Evolutionary conservation across 2,113 vertebrate species (phyloP), one percentile per base, ranked within the genome.

Genomic region (Cephalophus harveyi): DNA sequence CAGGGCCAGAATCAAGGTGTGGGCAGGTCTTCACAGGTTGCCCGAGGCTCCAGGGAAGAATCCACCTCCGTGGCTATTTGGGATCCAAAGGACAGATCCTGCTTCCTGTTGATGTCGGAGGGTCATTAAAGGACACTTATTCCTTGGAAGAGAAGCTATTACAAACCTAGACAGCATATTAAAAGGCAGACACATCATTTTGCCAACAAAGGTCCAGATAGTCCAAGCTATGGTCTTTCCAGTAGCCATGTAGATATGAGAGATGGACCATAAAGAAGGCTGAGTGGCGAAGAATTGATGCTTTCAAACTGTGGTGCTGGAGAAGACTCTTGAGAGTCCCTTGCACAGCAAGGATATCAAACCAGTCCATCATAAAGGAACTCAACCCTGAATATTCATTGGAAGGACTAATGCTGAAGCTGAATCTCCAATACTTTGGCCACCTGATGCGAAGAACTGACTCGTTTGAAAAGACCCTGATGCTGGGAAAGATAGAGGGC

Each of bases 61-160:
- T 2, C 19, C 3, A 0, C 13, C 3, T 7, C 40, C 11, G 4
- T 4, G 55, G 13, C 52, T 8, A 1, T 9, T 55, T 15, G 7
- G 48, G 15, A 8, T 25, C 4, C 19, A 25, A 7, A 21, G 30
- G 28, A 28, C 21, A 6, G 9, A 5, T 7, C 81, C 16, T 23
- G 48, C 30, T 12, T 13, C 59, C 48, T 7, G 19, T 5, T 16
- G 76, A 7, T 19, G 30, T 33, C 13, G 40, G 12, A 48, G 6
- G 15, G 36, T 11, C 33, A 0, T 6, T 76, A 43, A 21, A 74
- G 43, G 36, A 74, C 71, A 14, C 71, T 76, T 43, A 4, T 2
- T 43, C 11, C 36, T 43, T 43, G 71, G 71, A 27, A 74, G 71
- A 13, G 6, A 43, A 25, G 36, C 36, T 74, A 3, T 25, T 13